Evolutionary conservation across 53 echinoderm and acorn worm species (phyloP).

Genomic region (Mesocentrotus franciscanus): DNA sequence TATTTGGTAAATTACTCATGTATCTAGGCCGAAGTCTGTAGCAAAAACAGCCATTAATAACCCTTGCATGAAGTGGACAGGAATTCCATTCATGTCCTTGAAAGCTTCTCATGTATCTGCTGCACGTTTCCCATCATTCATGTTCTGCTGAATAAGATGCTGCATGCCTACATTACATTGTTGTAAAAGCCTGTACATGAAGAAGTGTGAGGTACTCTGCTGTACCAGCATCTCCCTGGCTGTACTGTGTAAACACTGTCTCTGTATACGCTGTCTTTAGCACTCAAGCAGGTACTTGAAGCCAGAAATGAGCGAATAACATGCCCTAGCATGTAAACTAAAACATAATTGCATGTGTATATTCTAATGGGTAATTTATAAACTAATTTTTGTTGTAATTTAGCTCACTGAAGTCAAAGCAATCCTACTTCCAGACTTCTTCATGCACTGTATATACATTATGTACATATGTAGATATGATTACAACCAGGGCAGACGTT

Average conservation of each 20-base stretch:
- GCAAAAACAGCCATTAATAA: too few relatives aligned
- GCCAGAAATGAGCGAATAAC: background rate
- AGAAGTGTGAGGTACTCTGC: background rate
- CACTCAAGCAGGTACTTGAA: background rate
- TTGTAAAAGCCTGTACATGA: background rate
- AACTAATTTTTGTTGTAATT: too few relatives aligned
- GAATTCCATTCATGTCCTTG: too few relatives aligned
- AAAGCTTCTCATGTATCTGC: too few relatives aligned
- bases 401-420: too few relatives aligned
- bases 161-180: background rate
- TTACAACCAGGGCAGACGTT: background rate
- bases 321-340: background rate
- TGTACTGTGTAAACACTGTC: background rate
- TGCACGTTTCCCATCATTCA: background rate
- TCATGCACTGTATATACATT: background rate
- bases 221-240: too few relatives aligned
- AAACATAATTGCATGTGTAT: background rate
- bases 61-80: too few relatives aligned
- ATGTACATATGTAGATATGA: background rate
- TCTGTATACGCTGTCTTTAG: background rate
- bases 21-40: too few relatives aligned
- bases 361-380: too few relatives aligned
- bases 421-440: too few relatives aligned
- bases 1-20: too few relatives aligned
- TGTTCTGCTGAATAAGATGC: background rate